Evolutionary conservation across 2,797 vertebrate genomes (phyloP).

Genomic region (Carduelis carduelis): DNA sequence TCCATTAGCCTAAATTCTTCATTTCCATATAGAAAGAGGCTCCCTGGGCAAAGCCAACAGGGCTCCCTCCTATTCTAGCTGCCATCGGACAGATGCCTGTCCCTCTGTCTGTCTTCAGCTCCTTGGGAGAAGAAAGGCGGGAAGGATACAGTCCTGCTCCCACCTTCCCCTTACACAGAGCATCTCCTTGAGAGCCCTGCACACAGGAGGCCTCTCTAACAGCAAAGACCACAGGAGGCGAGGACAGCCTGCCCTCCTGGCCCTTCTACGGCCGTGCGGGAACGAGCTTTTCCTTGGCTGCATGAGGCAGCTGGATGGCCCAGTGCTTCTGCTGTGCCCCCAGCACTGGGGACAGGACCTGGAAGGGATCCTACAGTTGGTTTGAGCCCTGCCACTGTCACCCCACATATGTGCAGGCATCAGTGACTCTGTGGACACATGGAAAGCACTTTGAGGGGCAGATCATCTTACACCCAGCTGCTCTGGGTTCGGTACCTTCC

Average conservation of each 20-base stretch:
- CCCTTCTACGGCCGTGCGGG: accelerated
- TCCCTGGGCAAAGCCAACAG: slow-evolving; percentile 67
- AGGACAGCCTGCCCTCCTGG: not conserved
- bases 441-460: not conserved
- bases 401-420: not conserved
- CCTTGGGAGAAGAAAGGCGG: not conserved
- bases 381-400: not conserved
- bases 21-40: slow-evolving; percentile 99
- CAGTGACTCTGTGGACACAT: accelerated
- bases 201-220: not conserved
- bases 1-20: slow-evolving; percentile 99
- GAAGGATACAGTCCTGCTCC: not conserved
- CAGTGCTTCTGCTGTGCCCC: not conserved
- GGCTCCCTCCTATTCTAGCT: slow-evolving; percentile 33
- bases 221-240: not conserved
- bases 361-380: not conserved
- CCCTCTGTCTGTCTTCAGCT: slow-evolving; percentile 4
- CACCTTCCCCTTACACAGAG: not conserved
- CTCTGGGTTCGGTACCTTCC: not conserved
- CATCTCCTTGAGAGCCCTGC: not conserved
- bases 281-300: accelerated
- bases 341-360: not conserved
- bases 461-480: not conserved
- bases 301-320: not conserved
- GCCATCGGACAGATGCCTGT: slow-evolving; percentile 60